Base-by-base conservation (phyloP, 2,888 invertebrate species). In the Opisthograptis luteolata region DNA sequence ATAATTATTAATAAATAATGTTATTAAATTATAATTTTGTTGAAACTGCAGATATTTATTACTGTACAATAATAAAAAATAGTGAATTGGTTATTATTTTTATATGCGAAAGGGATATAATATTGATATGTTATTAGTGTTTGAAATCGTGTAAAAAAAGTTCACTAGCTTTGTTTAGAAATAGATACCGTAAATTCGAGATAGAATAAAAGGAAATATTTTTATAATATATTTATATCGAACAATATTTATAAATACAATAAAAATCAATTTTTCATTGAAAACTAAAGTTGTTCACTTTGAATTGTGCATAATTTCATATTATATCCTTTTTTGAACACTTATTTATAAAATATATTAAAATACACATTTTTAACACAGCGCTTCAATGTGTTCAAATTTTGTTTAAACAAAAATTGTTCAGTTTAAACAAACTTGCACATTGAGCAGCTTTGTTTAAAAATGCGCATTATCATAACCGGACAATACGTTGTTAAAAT, bases 31-130 rank as follows among this genome's bases (percentile, higher is more conserved):
- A 55, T 51, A 45, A 44, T 32, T 50, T 39, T 45, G 44, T 64
- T 62, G 51, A 57, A 47, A 48, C 34, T 51, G 50, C 54, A 60
- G 45, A 51, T 44, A 36, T 55, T 49, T 55, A 50, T 53, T n/a
- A n/a, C n/a, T 59, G 30, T 31, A 45, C n/a, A 31, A 20, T n/a
- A n/a, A n/a, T n/a, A n/a, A 43, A 25, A 17, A 24, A 20, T 22
- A 41, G 17, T 27, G 10, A n/a, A n/a, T 9, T 27, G 9, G 3
- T 13, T 19, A 13, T 19, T 22, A 22, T 8, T n/a, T 24, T 27
- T 34, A 14, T 17, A 10, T 13, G 9, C 9, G 27, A 37, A 24
- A 37, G 17, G 10, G 7, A 27, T 10, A 27, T 28, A 17, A 37
- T 10, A 7, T 20, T 25, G 2, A 25, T 25, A 25, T 24, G 17